phyloP scores from a whole-genome alignment of 1,140 invertebrate genomes.

The Drosophila kanapiae region DNA sequence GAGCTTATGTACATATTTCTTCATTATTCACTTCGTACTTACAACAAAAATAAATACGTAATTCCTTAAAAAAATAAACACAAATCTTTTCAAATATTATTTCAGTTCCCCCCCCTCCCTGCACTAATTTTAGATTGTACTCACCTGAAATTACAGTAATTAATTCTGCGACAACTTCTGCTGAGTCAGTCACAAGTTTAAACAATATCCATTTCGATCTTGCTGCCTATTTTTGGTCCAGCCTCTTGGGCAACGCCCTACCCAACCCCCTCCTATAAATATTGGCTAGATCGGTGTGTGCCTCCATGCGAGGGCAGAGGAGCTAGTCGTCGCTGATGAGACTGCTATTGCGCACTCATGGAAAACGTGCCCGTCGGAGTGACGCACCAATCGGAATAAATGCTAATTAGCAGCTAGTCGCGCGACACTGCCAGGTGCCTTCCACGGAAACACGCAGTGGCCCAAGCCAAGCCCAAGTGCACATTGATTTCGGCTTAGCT shows the following conservation, averaged over 20 bases:
- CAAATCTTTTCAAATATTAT: not conserved
- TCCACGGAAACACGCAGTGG: conserved; percentile 20
- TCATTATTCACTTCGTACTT: not conserved
- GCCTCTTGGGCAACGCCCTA: conserved; percentile 13
- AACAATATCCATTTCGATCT: not conserved
- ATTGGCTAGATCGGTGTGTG: conserved; percentile 20
- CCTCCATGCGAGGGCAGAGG: conserved; percentile 12
- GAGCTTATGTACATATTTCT: not conserved
- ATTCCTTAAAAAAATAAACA: not conserved
- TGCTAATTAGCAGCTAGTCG: conserved; percentile 32
- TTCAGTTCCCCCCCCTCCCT: not conserved
- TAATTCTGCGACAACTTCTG: not conserved
- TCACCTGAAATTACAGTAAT: not conserved
- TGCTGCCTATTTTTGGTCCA: not conserved
- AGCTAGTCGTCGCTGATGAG: not conserved
- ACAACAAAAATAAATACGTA: not conserved
- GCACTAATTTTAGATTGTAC: not conserved
- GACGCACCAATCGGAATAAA: conserved; percentile 42
- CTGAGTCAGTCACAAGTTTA: not conserved
- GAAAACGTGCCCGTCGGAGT: conserved; percentile 34
- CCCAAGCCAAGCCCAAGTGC: conserved; percentile 18
- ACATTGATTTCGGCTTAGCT: conserved; percentile 17
- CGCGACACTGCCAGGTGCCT: conserved; percentile 8
- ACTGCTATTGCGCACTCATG: conserved; percentile 48
- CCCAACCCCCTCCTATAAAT: conserved; percentile 13